Percentiles rank a stretch among this genome's conserved stretches.
Conservation (phyloP, 2,797 vertebrate species). For the Poecilia wingei region DNA sequence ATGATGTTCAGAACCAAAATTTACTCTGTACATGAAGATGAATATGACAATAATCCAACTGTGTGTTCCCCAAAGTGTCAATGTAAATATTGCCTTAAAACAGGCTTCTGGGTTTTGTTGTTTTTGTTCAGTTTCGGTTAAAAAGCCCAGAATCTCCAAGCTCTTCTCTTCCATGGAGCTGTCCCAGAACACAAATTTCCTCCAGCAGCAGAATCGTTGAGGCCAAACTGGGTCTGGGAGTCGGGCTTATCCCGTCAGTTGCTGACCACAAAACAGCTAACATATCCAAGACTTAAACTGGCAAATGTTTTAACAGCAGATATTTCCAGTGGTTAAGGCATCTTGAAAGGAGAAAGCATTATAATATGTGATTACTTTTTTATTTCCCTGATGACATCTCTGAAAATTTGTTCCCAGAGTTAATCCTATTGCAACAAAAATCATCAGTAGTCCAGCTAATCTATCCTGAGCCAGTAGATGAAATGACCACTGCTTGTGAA, state of each 20-base stretch:
- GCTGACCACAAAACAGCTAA: not conserved
- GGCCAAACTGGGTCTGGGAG: not conserved
- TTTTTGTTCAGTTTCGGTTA: not conserved
- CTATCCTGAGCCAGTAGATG: not conserved
- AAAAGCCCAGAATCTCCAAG: not conserved
- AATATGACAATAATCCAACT: not conserved
- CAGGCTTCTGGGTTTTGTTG: not conserved
- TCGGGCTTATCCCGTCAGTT: not conserved
- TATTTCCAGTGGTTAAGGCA: not conserved
- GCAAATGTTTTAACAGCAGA: not conserved
- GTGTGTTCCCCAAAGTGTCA: not conserved
- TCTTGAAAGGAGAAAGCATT: not conserved
- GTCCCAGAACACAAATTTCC: not conserved
- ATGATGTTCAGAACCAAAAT: not conserved
- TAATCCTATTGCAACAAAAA: not conserved
- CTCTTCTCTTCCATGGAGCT: not conserved
- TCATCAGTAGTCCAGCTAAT: not conserved
- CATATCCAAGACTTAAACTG: not conserved
- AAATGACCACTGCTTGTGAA: not conserved
- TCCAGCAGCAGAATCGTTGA: not conserved
- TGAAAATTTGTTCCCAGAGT: not conserved
- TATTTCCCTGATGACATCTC: not conserved
- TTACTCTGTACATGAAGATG: not conserved
- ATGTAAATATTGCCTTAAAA: not conserved
- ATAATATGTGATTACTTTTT: not conserved